Evolutionary conservation across 2,797 vertebrate genomes (phyloP), one percentile per base, ranked within the genome.

Genomic region (Schizopygopsis malacanthus): DNA sequence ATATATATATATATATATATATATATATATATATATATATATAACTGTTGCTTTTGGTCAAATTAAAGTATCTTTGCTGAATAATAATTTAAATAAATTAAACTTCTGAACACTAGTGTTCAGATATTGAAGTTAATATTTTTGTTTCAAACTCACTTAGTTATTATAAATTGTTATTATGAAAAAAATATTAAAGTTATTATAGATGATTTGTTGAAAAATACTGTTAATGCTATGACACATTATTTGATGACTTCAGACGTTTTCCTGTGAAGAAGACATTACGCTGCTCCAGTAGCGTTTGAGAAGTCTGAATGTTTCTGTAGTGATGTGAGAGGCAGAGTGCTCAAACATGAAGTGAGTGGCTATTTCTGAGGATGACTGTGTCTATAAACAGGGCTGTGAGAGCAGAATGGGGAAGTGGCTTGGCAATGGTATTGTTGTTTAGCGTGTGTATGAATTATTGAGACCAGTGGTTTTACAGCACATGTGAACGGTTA

Each of bases 361-460:
- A 43, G 25, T 22, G 43, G 1, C 45, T 28, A 65, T 79, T 87
- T 75, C 45, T 86, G 78, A 70, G 59, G 47, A 28, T 79, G 78
- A 87, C 7, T 41, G 63, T 69, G 47, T 25, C n/a, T 70, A 28
- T 45, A 43, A 47, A 83, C 61, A 78, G 83, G 73, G 0, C 0
- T 88, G 47, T 79, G 71, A 87, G 69, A 81, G 81, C 71, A 79
- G 28, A 90, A 92, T 92, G 86, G 52, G 80, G 90, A 91, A 92
- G 79, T 85, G 86, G n/a, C n/a, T 87, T 10, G 72, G 75, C 81
- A 78, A 76, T 85, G 69, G 75, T 87, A 79, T 85, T 86, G 86
- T 72, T 72, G 77, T 89, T 81, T 65, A 47, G 18, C 70, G 77
- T 33, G 18, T 45, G 9, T 56, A 12, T 87, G 20, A 47, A 67